Base-by-base conservation (phyloP, 2,888 invertebrate genomes). In the Scaptomyza flava region DNA sequence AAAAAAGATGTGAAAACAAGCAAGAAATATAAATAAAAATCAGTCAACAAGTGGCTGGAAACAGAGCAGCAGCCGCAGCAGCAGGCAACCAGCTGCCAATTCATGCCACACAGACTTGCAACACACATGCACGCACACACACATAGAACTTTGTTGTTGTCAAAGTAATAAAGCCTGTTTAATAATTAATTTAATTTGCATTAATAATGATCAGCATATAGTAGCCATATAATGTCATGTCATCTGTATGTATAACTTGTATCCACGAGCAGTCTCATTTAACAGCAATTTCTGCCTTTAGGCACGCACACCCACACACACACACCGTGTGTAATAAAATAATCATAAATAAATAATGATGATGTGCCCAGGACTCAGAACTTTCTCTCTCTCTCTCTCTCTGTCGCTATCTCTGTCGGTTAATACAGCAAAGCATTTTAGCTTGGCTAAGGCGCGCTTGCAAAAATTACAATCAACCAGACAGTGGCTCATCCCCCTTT, bases 291-390 rank as follows among this genome's bases (percentile, higher is more conserved):
- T 60, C 59, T n/a, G 65, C 46, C 61, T 54, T 64, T 47, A 54
- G 65, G 60, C 78, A 68, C 62, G 63, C 72, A 72, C 17, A 17
- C 73, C 41, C 52, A 47, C 34, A 14, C 72, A 72, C 78, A 43
- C 52, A 47, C 34, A 14, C 23, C 54, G 64, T 64, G 68, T 67
- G 79, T 85, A 85, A 88, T 88, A 89, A 86, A 86, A 86, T 89
- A 86, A 87, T 84, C 89, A 89, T 84, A 87, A 87, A 86, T 86
- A 86, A 86, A 76, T 85, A 84, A 86, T 86, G 85, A 83, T 72
- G 79, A 79, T 76, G 77, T 77, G 80, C 57, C 38, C 66, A 52
- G 77, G 59, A 81, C 59, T 50, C 60, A 42, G 41, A 47, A 11
- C 33, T 33, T 0, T 33, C 3, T 11, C 11, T 33, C 33, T 11